A percentile compares a stretch with the other conserved stretches of the same genome.
Conservation (phyloP, 2,888 invertebrate species). For the Acleris holmiana region DNA sequence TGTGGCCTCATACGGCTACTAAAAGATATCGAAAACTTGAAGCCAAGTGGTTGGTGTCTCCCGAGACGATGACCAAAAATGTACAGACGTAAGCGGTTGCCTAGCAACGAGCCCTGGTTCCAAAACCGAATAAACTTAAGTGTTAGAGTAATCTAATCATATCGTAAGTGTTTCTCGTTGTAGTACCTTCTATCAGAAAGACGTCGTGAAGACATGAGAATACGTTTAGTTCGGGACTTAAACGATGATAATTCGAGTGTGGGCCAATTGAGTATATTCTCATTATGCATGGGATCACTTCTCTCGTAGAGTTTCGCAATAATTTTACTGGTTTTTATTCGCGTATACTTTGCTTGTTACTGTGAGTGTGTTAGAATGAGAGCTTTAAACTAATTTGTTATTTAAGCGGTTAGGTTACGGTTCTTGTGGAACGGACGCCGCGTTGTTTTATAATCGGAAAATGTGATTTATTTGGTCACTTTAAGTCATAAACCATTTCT, state of each 20-base stretch:
- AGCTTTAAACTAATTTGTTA: constrained; percentile 42
- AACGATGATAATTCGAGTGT: constrained; percentile 64
- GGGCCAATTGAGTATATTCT: constrained; percentile 78
- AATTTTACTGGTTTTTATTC: constrained; percentile 49
- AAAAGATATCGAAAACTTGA: too few relatives aligned
- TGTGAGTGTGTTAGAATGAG: constrained; percentile 50
- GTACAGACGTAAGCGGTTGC: constrained; percentile 65
- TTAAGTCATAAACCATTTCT: constrained; percentile 15
- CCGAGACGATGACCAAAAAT: constrained; percentile 76
- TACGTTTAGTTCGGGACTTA: constrained; percentile 59
- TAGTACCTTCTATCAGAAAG: constrained; percentile 63
- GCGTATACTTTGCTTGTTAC: constrained; percentile 55
- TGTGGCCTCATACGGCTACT: constrained; percentile 48
- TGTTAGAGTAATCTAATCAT: constrained; percentile 79
- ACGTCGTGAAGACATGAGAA: constrained; percentile 61
- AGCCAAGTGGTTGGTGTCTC: constrained; percentile 50
- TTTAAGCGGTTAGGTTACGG: constrained; percentile 40
- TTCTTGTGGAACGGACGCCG: constrained; percentile 16
- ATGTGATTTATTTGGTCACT: constrained; percentile 24
- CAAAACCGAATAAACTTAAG: constrained; percentile 55
- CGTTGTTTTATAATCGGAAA: constrained; percentile 18
- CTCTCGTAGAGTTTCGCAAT: constrained; percentile 73
- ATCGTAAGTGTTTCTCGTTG: constrained; percentile 76
- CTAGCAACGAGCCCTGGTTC: constrained; percentile 52
- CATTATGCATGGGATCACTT: constrained; percentile 76